Percentiles rank a stretch among this genome's conserved stretches.
Conservation (phyloP, 2,113 vertebrate genomes). For the Boleophthalmus pectinirostris region DNA sequence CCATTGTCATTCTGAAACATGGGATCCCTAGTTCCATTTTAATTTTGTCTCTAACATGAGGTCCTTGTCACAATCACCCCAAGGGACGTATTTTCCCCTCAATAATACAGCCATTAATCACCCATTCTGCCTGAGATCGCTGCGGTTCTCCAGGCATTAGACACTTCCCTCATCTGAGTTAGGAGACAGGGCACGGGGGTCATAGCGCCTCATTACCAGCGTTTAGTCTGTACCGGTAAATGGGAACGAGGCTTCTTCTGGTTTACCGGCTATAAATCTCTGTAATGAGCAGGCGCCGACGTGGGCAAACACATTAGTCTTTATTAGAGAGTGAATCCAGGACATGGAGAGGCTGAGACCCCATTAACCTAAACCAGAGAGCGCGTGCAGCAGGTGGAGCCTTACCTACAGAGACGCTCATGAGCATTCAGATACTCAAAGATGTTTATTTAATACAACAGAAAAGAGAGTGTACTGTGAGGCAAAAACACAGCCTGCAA, state of each 20-base stretch:
- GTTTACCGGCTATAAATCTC: constrained; percentile 11
- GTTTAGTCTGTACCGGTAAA: constrained; percentile 6
- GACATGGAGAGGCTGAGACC: constrained; percentile 4
- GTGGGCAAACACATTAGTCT: constrained; percentile 12
- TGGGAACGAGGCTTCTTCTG: constrained; percentile 7
- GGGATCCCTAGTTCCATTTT: neutral
- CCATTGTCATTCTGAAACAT: neutral
- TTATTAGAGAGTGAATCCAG: constrained; percentile 11
- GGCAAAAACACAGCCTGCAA: no score
- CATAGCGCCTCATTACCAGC: constrained; percentile 6
- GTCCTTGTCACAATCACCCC: constrained; percentile 3
- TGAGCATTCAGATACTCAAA: neutral
- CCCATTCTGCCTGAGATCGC: neutral
- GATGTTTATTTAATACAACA: neutral
- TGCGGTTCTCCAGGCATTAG: neutral
- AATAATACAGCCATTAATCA: constrained; percentile 7
- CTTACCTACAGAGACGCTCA: neutral
- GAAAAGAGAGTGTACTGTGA: neutral
- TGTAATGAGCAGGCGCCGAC: constrained; percentile 1
- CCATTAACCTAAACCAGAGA: neutral
- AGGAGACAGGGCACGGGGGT: neutral
- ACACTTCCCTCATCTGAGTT: neutral
- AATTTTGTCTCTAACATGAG: constrained; percentile 3
- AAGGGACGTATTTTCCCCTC: neutral
- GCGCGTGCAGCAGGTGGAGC: neutral